phyloP scores from a whole-genome alignment of 2,797 vertebrate species.

The Chrosomus eos region DNA sequence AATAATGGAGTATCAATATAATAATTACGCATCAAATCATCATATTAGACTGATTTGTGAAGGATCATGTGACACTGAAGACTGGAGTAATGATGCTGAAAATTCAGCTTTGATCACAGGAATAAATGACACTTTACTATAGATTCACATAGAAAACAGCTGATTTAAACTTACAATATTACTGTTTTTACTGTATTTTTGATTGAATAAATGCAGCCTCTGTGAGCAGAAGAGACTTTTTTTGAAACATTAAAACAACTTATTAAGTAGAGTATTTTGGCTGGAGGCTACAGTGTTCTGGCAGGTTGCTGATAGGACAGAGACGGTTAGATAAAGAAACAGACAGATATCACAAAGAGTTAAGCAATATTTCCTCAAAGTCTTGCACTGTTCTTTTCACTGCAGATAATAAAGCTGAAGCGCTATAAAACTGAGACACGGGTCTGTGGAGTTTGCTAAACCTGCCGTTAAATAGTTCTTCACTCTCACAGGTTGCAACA shows the following conservation, averaged over 20 bases:
- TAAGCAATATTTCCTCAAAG: background rate
- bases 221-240: background rate
- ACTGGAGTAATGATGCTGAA: too few species aligned
- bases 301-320: slow-evolving; percentile 12
- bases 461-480: background rate
- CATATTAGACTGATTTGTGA: too few species aligned
- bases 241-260: too few species aligned
- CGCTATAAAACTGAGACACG: background rate
- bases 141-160: too few species aligned
- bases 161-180: background rate
- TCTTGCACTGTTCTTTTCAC: background rate
- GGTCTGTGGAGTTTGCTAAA: background rate
- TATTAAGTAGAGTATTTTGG: slow-evolving; percentile 18
- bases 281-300: background rate
- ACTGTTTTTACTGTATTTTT: background rate
- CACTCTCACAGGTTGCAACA: slow-evolving; percentile 7
- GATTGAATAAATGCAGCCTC: background rate
- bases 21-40: too few species aligned
- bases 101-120: too few species aligned
- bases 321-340: background rate
- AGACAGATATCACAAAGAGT: background rate
- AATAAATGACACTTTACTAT: too few species aligned
- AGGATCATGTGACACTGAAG: too few species aligned
- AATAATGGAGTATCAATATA: too few species aligned
- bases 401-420: background rate